phyloP scores from a whole-genome alignment of 2,113 vertebrate genomes.

The Podarcis raffonei region DNA sequence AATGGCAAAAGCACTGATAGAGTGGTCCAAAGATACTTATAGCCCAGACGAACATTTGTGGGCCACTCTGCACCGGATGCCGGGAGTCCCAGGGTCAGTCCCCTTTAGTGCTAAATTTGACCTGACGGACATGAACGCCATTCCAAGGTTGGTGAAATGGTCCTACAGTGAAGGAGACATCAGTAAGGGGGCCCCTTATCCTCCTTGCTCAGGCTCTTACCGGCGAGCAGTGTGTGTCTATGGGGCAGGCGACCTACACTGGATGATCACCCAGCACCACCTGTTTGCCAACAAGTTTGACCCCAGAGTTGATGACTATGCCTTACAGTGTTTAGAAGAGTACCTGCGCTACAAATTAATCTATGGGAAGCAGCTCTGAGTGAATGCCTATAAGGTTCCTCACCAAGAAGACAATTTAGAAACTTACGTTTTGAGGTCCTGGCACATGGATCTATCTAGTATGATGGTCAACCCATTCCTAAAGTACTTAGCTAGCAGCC shows the following conservation, averaged over 20 bases:
- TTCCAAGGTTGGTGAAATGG: slow-evolving; percentile 90
- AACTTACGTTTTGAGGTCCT: background rate
- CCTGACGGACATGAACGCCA: slow-evolving; percentile 82
- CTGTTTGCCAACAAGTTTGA: slow-evolving; percentile 95
- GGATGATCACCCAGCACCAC: slow-evolving; percentile 85
- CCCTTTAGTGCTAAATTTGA: slow-evolving; percentile 81
- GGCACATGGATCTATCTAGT: background rate
- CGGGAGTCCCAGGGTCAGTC: slow-evolving; percentile 79
- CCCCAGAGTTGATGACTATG: slow-evolving; percentile 79
- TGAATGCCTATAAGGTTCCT: fast-evolving
- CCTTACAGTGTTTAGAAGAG: slow-evolving; percentile 86
- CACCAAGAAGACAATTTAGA: background rate
- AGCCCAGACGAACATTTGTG: slow-evolving; percentile 93
- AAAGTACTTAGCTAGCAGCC: background rate
- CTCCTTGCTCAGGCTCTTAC: slow-evolving; percentile 80
- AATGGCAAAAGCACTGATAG: slow-evolving; percentile 70
- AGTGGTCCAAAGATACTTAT: slow-evolving; percentile 91
- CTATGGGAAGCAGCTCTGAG: slow-evolving; percentile 62
- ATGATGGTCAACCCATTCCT: background rate
- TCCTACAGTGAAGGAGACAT: slow-evolving; percentile 76
- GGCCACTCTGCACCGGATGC: slow-evolving; percentile 89
- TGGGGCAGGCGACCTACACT: slow-evolving; percentile 84
- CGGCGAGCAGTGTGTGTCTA: slow-evolving; percentile 84
- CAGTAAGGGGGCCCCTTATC: slow-evolving; percentile 81
- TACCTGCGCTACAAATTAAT: slow-evolving; percentile 80